Percentiles rank a stretch among this genome's conserved stretches.
phyloP scores from a whole-genome alignment of 1,140 invertebrate genomes.

The Philopotamus ludificatus region DNA sequence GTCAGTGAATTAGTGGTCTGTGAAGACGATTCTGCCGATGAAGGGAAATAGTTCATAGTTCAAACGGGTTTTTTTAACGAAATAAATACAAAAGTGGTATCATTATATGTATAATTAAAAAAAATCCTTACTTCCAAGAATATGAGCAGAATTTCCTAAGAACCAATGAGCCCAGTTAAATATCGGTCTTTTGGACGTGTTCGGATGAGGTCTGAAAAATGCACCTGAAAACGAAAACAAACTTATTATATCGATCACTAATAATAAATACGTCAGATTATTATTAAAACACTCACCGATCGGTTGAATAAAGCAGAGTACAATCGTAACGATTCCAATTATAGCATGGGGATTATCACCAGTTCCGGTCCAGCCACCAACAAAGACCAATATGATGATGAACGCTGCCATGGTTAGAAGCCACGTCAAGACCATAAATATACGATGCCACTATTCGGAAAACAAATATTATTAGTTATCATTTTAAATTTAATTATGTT shows the following conservation, averaged over 20 bases:
- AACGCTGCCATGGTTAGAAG: conserved; percentile 73
- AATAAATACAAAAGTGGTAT: neutral
- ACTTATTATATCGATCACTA: no score
- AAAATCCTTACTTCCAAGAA: conserved; percentile 76
- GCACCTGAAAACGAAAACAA: conserved; percentile 61
- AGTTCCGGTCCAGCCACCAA: conserved; percentile 70
- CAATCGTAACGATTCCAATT: conserved; percentile 72
- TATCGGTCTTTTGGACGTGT: conserved; percentile 72
- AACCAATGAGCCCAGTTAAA: conserved; percentile 97
- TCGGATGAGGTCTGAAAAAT: conserved; percentile 81
- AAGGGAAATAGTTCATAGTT: no score
- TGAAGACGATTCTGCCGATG: no score
- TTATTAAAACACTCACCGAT: conserved; percentile 57
- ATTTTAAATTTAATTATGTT: neutral
- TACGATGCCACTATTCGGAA: conserved; percentile 74
- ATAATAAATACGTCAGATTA: no score
- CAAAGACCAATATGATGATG: conserved; percentile 81
- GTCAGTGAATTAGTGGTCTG: no score
- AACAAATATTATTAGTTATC: conserved; percentile 31
- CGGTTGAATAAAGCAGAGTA: conserved; percentile 85
- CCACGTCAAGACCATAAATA: conserved; percentile 83
- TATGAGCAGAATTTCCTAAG: conserved; percentile 88
- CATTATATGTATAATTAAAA: conserved; percentile 3
- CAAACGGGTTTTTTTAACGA: conserved; percentile 1
- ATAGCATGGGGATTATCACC: conserved; percentile 78